Evolutionary conservation across 1,140 invertebrate genomes (phyloP).

Genomic region (Trypoxylus dichotomus): DNA sequence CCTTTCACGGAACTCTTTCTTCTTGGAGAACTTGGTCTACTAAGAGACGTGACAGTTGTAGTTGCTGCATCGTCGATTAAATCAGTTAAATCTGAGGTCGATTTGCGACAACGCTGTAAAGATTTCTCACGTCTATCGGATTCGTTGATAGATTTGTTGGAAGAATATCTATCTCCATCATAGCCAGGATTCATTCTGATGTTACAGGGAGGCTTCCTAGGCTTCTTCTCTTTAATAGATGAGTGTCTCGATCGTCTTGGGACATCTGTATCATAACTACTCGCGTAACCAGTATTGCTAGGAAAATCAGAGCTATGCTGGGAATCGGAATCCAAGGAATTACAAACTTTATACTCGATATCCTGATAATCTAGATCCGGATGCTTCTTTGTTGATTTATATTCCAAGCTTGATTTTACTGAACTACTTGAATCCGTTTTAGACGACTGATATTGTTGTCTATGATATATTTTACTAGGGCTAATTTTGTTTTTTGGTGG

Average conservation of each 20-base stretch:
- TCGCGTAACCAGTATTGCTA: constrained; percentile 47
- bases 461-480: constrained; percentile 25
- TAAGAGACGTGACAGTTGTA: constrained; percentile 64
- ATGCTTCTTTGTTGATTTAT: constrained; percentile 46
- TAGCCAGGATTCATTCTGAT: constrained; percentile 50
- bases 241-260: constrained; percentile 45
- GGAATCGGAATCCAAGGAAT: constrained; percentile 49
- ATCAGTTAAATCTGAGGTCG: constrained; percentile 74
- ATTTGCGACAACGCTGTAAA: constrained; percentile 61
- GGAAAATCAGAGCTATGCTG: constrained; percentile 44
- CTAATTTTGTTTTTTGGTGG: constrained; percentile 40
- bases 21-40: constrained; percentile 60
- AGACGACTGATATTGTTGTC: constrained; percentile 42
- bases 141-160: constrained; percentile 46
- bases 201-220: constrained; percentile 44
- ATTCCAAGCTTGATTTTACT: constrained; percentile 47
- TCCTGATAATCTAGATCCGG: constrained; percentile 46
- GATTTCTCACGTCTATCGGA: constrained; percentile 36
- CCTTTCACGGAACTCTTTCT: constrained; percentile 66
- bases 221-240: constrained; percentile 46
- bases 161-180: constrained; percentile 44
- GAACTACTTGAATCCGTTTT: constrained; percentile 46
- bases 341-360: constrained; percentile 50
- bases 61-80: constrained; percentile 62
- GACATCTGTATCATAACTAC: constrained; percentile 33